Conservation (phyloP, 2,797 vertebrate genomes). For the Salarias fasciatus region DNA sequence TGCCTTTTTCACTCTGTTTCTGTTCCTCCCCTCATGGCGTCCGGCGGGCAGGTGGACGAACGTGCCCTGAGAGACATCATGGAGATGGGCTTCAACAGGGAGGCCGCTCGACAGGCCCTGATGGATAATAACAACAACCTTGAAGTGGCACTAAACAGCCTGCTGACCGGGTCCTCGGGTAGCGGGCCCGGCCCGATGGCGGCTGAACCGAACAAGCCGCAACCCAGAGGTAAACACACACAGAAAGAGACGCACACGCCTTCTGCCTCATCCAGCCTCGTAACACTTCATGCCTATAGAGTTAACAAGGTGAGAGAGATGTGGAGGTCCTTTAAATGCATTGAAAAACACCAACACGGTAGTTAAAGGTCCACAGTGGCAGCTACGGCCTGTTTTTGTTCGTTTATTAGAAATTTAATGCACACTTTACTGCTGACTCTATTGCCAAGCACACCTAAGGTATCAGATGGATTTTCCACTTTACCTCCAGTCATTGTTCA, state of each 20-base stretch:
- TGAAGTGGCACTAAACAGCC: slow-evolving; percentile 93
- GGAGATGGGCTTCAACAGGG: slow-evolving; percentile 98
- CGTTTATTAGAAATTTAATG: slow-evolving; percentile 49
- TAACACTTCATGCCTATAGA: slow-evolving; percentile 19
- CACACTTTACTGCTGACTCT: slow-evolving; percentile 18
- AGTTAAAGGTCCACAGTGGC: slow-evolving; percentile 35
- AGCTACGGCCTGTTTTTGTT: slow-evolving; percentile 36
- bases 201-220: slow-evolving; percentile 79
- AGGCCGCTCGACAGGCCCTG: slow-evolving; percentile 92
- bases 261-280: background rate
- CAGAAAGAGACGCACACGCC: background rate
- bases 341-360: slow-evolving; percentile 29
- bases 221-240: slow-evolving; percentile 85
- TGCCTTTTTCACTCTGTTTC: background rate
- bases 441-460: slow-evolving; percentile 20
- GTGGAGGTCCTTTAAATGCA: slow-evolving; percentile 27
- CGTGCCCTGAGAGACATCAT: slow-evolving; percentile 95
- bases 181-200: slow-evolving; percentile 80
- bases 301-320: slow-evolving; percentile 20
- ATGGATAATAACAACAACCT: slow-evolving; percentile 97
- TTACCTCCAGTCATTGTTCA: slow-evolving; percentile 25
- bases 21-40: slow-evolving; percentile 1
- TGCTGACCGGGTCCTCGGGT: slow-evolving; percentile 87
- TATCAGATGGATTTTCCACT: slow-evolving; percentile 42
- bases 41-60: slow-evolving; percentile 90